Evolutionary conservation across 2,113 vertebrate species (phyloP), one percentile per base, ranked within the genome.

Genomic region (Scatophagus argus): DNA sequence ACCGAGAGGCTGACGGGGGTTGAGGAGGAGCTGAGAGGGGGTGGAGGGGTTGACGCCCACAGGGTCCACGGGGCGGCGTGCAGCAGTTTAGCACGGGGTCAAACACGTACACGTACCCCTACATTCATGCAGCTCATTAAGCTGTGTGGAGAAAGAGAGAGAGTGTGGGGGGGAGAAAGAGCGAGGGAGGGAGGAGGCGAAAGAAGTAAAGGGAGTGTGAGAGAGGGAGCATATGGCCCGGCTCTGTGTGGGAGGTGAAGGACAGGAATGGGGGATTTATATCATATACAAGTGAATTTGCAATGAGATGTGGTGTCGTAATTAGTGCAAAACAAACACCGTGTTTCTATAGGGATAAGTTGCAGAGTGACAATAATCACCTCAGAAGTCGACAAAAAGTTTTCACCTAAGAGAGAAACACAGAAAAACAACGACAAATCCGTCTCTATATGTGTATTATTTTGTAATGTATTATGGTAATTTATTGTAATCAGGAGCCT

Each of bases 211-310:
- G 65, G 3, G 60, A 78, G 62, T 62, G 71, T 81, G 68, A 68
- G 56, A 63, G 62, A 83, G 59, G 62, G 75, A 93, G 83, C 94
- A 95, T 94, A 94, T 94, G 94, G 93, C 81, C 83, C 32, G 56
- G 83, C 83, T 79, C 64, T 85, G 91, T 86, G 93, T 91, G 84
- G 90, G 93, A 89, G 89, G 88, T 91, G 81, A 90, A 69, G 76
- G 83, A 88, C 71, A 65, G 69, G 79, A 86, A 68, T 43, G 64
- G 75, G 70, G 65, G 58, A 58, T 82, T 49, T 79, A 77, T 63
- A 77, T 71, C 54, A 29, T 58, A 70, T 41, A 71, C 54, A 72
- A 68, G 59, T 77, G 64, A 38, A 62, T 82, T 38, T 80, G 34
- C 76, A 67, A 54, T 69, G 61, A 83, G 72, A 71, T 3, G 39